Conservation (phyloP, 1,140 invertebrate genomes). For the Pseudomyrmex pallidus region DNA sequence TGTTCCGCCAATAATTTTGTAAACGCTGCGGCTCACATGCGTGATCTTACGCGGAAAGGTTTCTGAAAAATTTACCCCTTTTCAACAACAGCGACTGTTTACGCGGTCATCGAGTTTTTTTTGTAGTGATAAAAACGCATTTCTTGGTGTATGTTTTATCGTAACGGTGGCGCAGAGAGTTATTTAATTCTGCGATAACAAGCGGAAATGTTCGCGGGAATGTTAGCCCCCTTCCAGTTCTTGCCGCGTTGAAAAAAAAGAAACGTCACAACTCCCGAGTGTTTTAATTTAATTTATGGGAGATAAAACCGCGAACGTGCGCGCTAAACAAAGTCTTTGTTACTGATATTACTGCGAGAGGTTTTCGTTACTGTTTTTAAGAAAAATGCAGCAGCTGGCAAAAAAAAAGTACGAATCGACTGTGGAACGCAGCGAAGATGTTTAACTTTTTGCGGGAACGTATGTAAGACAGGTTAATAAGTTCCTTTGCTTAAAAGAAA, state of each 20-base stretch:
- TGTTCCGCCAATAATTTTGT: background rate
- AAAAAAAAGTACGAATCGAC: constrained; percentile 11
- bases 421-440: background rate
- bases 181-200: constrained; percentile 55
- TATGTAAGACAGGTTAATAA: constrained; percentile 13
- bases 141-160: constrained; percentile 38
- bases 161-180: background rate
- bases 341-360: constrained; percentile 2
- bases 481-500: constrained; percentile 20
- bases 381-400: background rate
- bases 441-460: constrained; percentile 20
- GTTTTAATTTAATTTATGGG: constrained; percentile 56
- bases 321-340: constrained; percentile 30
- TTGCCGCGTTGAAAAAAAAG: background rate
- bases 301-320: constrained; percentile 26
- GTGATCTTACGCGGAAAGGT: background rate
- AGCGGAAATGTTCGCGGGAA: constrained; percentile 21
- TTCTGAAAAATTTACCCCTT: background rate
- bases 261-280: background rate
- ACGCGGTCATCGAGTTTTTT: constrained; percentile 12
- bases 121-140: constrained; percentile 16
- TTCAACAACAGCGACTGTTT: constrained; percentile 13
- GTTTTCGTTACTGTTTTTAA: background rate
- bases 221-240: background rate
- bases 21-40: background rate